Base-by-base conservation (phyloP, 2,797 vertebrate genomes). In the Odontamblyopus lacepedii region DNA sequence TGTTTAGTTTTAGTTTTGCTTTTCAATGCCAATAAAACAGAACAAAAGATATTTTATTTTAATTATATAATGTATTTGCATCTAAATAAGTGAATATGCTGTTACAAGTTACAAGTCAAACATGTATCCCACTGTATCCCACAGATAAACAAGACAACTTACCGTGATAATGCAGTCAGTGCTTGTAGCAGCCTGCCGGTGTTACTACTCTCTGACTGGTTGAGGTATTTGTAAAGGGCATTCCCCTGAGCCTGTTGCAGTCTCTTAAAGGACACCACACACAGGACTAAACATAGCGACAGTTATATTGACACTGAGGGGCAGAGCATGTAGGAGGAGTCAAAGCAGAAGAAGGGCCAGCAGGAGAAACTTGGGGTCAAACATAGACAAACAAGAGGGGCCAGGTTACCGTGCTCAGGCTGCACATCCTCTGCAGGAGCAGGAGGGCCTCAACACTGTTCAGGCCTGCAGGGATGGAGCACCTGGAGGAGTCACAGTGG, bases 361-460 rank as follows among this genome's bases (percentile, higher is more conserved):
- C 27, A 66, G 48, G 26, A 55, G 65, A 19, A 13, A 30, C 23
- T 30, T 27, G 27, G 48, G 16, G 41, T 44, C n/a, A 66, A 9
- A 51, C 23, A 65, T 23, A 50, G 27, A 67, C 6, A 67, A 26
- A 32, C 8, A 55, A 50, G 27, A 29, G 38, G 70, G 56, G 35
- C 32, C 61, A 68, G 69, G 65, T 67, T 67, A 98, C 97, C 91
- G 82, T 89, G 57, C 90, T 92, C 63, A 96, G 90, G 4, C 89
- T 87, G 88, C 97, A 99, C 85, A 98, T 92, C 81, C 93, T 94
- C 81, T 94, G 94, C 85, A 97, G 92, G 1, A 86, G 74, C 67
- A 87, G 84, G 71, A 86, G 90, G 71, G 93, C 92, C 56, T 94
- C 93, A 74, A 93, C 92, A 78, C 83, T 92, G 87, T 88, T 88